These are phyloP conservation scores for Melanogrammus aeglefinus DNA, from an alignment of 2,797 vertebrate genomes.

Conservation along the genomic window DNA sequence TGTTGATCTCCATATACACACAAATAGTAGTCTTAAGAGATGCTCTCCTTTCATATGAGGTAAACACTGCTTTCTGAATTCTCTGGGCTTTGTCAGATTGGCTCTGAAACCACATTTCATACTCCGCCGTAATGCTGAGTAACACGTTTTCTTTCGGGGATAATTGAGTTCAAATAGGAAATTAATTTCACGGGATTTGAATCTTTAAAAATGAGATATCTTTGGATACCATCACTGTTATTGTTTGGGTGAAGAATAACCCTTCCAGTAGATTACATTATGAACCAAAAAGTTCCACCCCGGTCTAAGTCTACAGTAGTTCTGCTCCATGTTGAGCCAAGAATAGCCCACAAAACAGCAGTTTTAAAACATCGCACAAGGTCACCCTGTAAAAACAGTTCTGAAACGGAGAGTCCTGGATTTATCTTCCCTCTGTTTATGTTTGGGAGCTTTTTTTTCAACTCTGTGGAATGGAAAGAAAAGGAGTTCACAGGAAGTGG, in stretches of 20 bases:
- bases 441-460: background rate
- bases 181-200: no score
- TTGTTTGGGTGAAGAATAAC: background rate
- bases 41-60: background rate
- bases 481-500: constrained; percentile 12
- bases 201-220: no score
- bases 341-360: background rate
- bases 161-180: no score
- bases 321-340: no score
- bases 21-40: background rate
- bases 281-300: background rate
- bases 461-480: background rate
- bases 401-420: background rate
- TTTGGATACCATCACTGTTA: no score
- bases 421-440: background rate
- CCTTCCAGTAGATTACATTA: background rate
- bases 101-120: background rate
- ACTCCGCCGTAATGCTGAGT: background rate
- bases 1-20: background rate
- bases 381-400: background rate
- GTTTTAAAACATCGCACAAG: background rate
- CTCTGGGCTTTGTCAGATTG: background rate
- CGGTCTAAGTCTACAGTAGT: background rate
- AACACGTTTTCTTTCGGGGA: background rate
- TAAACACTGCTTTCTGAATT: no score